Evolutionary conservation across 2,797 vertebrate species (phyloP), one percentile per base, ranked within the genome.

Genomic region (Acestrorhynchus altus): DNA sequence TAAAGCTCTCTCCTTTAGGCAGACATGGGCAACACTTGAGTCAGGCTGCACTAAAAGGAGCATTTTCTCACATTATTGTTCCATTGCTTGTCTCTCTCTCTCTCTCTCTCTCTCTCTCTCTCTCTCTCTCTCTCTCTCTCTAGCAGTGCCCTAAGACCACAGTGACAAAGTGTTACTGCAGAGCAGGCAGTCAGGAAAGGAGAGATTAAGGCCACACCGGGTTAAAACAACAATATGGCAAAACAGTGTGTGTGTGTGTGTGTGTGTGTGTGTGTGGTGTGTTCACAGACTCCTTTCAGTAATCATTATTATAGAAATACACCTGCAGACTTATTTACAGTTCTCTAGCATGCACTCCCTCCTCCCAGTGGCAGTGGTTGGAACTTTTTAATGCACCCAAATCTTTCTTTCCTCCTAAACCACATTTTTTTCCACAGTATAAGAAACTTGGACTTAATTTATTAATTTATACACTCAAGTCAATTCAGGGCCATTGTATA

Each of bases 151-250:
- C 88, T n/a, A 73, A 81, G 80, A 65, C 64, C 47, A 42, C 83
- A 74, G 72, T 90, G 90, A 84, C 82, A 79, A 80, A 93, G 89
- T 92, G 89, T 88, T 89, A 92, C 92, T 90, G 88, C 90, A 91
- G 90, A 90, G 88, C 89, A 87, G 89, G 86, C 89, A 89, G 72
- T 81, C 90, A 88, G 90, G 87, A 88, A 88, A 87, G 91, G 90
- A 92, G 90, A 92, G 89, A 92, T 93, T 92, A 92, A 89, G 89
- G 90, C 90, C 87, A 82, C 88, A 89, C 87, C 85, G 93, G 93
- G 92, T 93, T 93, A 93, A 92, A 89, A 90, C 89, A 91, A 93
- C 91, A 92, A 91, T 93, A 90, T 92, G 90, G 89, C 89, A 86
- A 87, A 92, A 86, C 84, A 60, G 69, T 70, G 78, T 69, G 42